Conservation (phyloP, 2,888 invertebrate species). For the Euphydryas editha region DNA sequence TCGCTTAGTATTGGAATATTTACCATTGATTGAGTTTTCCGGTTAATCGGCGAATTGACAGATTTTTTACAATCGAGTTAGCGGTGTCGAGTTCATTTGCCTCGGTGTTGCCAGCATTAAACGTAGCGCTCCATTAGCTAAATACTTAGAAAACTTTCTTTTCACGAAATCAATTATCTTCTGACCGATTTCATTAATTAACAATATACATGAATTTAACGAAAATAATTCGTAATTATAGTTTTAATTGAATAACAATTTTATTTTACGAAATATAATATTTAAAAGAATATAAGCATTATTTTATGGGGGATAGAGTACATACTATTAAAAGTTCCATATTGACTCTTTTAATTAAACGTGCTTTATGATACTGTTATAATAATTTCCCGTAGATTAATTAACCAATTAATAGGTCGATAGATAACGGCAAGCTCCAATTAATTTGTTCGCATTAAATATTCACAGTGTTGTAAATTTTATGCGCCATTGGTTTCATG, state of each 20-base stretch:
- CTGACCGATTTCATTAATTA: slow-evolving; percentile 25
- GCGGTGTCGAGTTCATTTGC: slow-evolving; percentile 73
- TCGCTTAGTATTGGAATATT: slow-evolving; percentile 62
- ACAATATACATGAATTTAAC: slow-evolving; percentile 10
- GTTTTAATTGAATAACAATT: neutral
- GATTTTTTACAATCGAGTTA: slow-evolving; percentile 61
- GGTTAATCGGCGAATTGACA: slow-evolving; percentile 67
- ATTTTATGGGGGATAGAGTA: too few species aligned
- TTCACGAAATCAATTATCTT: slow-evolving; percentile 42
- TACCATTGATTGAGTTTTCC: slow-evolving; percentile 53
- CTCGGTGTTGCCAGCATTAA: slow-evolving; percentile 50
- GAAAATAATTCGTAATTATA: neutral
- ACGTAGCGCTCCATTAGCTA: slow-evolving; percentile 50
- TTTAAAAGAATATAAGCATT: too few species aligned
- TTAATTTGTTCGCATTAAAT: slow-evolving; percentile 61
- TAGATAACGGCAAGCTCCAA: slow-evolving; percentile 55
- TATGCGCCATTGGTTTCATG: slow-evolving; percentile 28
- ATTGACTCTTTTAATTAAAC: slow-evolving; percentile 11
- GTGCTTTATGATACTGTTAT: slow-evolving; percentile 13
- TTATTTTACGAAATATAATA: too few species aligned
- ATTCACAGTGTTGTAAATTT: slow-evolving; percentile 25
- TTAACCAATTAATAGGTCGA: slow-evolving; percentile 50
- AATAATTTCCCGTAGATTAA: slow-evolving; percentile 50
- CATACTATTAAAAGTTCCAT: neutral
- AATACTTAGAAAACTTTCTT: slow-evolving; percentile 48